Evolutionary conservation across 2,113 vertebrate genomes (phyloP).

Genomic region (Archilochus colubris): DNA sequence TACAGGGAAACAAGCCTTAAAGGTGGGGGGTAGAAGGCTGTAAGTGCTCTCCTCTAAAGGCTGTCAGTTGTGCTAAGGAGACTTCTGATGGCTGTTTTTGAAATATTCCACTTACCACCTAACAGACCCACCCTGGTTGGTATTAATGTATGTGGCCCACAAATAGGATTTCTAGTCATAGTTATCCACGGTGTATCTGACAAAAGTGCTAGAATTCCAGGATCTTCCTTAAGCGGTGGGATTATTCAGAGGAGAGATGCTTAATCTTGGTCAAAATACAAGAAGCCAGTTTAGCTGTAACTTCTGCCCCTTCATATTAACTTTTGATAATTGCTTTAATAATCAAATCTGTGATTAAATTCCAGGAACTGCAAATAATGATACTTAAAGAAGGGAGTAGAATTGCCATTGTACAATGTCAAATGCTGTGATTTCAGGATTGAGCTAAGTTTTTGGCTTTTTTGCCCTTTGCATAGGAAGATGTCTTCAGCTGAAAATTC

Average conservation of each 20-base stretch:
- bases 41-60: not conserved
- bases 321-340: not conserved
- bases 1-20: not conserved
- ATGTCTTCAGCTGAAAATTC: not conserved
- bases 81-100: not conserved
- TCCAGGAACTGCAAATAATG: not conserved
- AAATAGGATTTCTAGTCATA: not conserved
- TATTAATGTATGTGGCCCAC: not conserved
- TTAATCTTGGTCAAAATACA: not conserved
- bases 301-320: not conserved
- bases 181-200: not conserved
- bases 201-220: not conserved
- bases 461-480: not conserved
- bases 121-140: not conserved
- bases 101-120: not conserved
- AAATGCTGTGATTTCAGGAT: not conserved
- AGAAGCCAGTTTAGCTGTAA: not conserved
- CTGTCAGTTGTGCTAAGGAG: not conserved
- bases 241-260: not conserved
- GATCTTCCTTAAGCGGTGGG: not conserved
- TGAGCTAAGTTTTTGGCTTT: not conserved
- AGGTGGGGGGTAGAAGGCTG: constrained; percentile 12
- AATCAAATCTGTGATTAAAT: not conserved
- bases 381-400: not conserved
- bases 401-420: not conserved